These are phyloP conservation scores for Chlorops oryzae DNA, from an alignment of 1,140 invertebrate genomes.

Conservation along the genomic window DNA sequence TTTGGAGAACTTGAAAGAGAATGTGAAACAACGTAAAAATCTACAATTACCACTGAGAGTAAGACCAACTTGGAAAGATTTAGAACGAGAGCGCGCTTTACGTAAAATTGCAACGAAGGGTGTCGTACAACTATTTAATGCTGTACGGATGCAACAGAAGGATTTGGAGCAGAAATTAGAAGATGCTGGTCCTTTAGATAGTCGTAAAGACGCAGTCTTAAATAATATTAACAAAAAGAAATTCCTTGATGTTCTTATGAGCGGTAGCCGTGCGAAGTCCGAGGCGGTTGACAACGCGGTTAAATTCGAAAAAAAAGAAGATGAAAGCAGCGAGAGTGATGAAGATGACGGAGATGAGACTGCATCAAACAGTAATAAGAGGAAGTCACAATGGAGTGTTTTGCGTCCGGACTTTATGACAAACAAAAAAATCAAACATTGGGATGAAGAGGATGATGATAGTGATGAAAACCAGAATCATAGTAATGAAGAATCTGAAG, in stretches of 20 bases:
- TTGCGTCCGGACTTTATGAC: constrained; percentile 78
- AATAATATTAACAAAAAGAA: constrained; percentile 73
- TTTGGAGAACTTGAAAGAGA: constrained; percentile 29
- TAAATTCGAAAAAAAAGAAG: constrained; percentile 49
- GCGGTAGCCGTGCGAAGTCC: constrained; percentile 57
- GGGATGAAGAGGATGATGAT: constrained; percentile 69
- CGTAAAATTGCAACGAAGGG: constrained; percentile 81
- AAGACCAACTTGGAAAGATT: constrained; percentile 67
- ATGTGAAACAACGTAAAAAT: constrained; percentile 44
- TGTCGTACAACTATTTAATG: constrained; percentile 86
- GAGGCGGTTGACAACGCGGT: constrained; percentile 52
- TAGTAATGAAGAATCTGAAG: constrained; percentile 4
- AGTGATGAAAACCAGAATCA: constrained; percentile 38
- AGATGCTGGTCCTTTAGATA: constrained; percentile 67
- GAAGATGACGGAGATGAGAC: constrained; percentile 18
- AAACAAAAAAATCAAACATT: constrained; percentile 83
- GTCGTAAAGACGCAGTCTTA: constrained; percentile 74
- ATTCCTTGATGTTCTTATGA: constrained; percentile 79
- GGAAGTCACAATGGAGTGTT: constrained; percentile 55
- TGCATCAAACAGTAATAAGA: constrained; percentile 19
- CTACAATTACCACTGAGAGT: constrained; percentile 60
- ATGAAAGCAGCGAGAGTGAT: constrained; percentile 44
- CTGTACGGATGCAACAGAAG: constrained; percentile 76
- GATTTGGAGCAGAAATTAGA: constrained; percentile 66
- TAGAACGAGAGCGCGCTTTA: constrained; percentile 66